Evolutionary conservation across 1,140 invertebrate species (phyloP).

Genomic region (Bombus turneri): DNA sequence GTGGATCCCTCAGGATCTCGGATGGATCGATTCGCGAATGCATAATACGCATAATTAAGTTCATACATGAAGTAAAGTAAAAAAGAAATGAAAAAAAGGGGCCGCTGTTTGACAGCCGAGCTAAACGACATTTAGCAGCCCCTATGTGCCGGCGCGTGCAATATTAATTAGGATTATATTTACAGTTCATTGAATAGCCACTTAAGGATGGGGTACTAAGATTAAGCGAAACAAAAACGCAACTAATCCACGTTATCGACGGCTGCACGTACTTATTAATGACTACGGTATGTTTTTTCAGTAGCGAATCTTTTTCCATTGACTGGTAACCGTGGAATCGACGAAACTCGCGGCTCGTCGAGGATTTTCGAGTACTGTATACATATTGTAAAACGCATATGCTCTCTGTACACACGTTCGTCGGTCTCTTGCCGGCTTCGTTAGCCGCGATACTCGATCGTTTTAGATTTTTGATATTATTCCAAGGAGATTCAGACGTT

Average conservation of each 20-base stretch:
- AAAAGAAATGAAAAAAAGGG: neutral
- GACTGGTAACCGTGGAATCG: constrained; percentile 17
- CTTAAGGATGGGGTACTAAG: constrained; percentile 70
- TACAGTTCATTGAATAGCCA: constrained; percentile 52
- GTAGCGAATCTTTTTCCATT: constrained; percentile 41
- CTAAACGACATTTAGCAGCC: neutral
- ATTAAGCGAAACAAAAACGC: constrained; percentile 54
- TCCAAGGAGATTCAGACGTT: neutral
- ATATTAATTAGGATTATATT: constrained; percentile 76
- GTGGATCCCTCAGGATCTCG: neutral
- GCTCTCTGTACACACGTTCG: constrained; percentile 29
- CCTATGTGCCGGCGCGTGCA: constrained; percentile 80
- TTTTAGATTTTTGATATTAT: constrained; percentile 46
- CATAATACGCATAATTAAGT: constrained; percentile 53
- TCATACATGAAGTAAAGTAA: neutral
- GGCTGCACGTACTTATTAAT: constrained; percentile 31
- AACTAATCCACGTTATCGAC: constrained; percentile 32
- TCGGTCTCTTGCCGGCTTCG: constrained; percentile 35
- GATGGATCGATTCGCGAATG: constrained; percentile 29
- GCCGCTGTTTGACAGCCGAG: constrained; percentile 2
- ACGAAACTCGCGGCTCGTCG: neutral
- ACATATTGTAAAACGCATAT: constrained; percentile 38
- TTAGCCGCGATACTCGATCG: constrained; percentile 27
- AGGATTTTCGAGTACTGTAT: constrained; percentile 49
- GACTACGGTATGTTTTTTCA: constrained; percentile 13